Conservation (phyloP, 2,113 vertebrate genomes). For the Chiloscyllium plagiosum region DNA sequence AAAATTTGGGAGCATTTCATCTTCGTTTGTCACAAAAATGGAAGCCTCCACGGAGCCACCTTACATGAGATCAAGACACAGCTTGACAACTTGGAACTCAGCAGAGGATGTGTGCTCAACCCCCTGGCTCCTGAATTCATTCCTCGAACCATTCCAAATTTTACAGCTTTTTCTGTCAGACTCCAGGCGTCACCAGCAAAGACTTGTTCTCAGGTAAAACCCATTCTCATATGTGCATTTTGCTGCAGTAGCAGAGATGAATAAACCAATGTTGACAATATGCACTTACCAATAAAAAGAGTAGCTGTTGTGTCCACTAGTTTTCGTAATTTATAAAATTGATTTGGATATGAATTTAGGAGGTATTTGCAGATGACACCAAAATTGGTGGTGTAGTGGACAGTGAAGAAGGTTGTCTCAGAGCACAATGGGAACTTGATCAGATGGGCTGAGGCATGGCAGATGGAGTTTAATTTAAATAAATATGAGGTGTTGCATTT, state of each 20-base stretch:
- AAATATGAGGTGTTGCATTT: too few species aligned
- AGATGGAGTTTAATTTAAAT: too few species aligned
- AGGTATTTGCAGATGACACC: too few species aligned
- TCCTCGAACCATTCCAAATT: constrained; percentile 31
- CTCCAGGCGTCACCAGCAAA: not conserved
- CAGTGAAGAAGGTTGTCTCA: too few species aligned
- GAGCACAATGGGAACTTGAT: too few species aligned
- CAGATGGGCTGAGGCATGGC: too few species aligned
- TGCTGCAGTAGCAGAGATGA: not conserved
- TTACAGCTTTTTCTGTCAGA: not conserved
- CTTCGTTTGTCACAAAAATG: constrained; percentile 29
- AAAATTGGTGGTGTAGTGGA: too few species aligned
- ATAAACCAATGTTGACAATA: not conserved
- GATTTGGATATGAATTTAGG: too few species aligned
- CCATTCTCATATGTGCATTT: not conserved
- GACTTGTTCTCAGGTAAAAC: not conserved
- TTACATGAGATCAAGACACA: constrained; percentile 38
- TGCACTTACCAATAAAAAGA: not conserved
- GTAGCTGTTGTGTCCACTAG: too few species aligned
- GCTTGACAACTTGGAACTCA: constrained; percentile 37
- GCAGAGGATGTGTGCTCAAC: constrained; percentile 38
- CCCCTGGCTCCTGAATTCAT: constrained; percentile 41
- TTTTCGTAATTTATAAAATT: too few species aligned
- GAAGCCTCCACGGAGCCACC: constrained; percentile 34
- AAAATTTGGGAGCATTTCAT: constrained; percentile 41